These are phyloP conservation scores for Prosopocoilus inquinatus DNA, from an alignment of 2,888 invertebrate species.

Conservation along the genomic window DNA sequence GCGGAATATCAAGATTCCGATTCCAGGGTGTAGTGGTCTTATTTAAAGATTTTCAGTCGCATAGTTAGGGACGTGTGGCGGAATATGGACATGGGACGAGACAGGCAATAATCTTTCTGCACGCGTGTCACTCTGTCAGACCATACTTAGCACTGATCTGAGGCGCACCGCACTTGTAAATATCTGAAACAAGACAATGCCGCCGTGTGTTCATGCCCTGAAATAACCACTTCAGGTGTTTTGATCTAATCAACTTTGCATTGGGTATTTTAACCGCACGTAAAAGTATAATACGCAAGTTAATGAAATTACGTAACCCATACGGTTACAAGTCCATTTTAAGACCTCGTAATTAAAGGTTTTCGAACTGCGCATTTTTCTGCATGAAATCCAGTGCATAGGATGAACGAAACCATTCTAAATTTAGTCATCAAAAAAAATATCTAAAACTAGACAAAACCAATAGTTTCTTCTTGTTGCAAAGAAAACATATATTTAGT, in stretches of 20 bases:
- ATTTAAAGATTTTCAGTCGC: conserved; percentile 1
- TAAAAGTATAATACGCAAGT: background rate
- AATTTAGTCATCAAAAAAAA: too few relatives aligned
- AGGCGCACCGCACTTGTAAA: conserved; percentile 23
- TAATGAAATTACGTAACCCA: too few relatives aligned
- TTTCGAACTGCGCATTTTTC: too few relatives aligned
- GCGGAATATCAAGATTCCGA: conserved; percentile 3
- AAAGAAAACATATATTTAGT: too few relatives aligned
- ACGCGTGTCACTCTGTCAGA: conserved; percentile 32
- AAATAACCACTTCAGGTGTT: conserved; percentile 4
- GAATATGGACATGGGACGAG: conserved; percentile 18
- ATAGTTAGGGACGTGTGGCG: conserved; percentile 2
- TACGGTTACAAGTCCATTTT: too few relatives aligned
- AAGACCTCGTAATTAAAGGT: too few relatives aligned
- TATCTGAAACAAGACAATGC: conserved; percentile 26
- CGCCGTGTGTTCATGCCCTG: background rate
- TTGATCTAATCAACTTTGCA: conserved; percentile 3
- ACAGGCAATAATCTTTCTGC: conserved; percentile 37
- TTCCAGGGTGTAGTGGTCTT: conserved; percentile 2
- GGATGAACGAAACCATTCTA: too few relatives aligned
- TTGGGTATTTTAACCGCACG: background rate
- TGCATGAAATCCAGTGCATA: too few relatives aligned
- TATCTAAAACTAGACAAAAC: too few relatives aligned
- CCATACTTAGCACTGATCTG: conserved; percentile 30
- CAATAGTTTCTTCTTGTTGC: too few relatives aligned